Evolutionary conservation across 2,888 invertebrate genomes (phyloP).

Genomic region (Coenonympha arcania): DNA sequence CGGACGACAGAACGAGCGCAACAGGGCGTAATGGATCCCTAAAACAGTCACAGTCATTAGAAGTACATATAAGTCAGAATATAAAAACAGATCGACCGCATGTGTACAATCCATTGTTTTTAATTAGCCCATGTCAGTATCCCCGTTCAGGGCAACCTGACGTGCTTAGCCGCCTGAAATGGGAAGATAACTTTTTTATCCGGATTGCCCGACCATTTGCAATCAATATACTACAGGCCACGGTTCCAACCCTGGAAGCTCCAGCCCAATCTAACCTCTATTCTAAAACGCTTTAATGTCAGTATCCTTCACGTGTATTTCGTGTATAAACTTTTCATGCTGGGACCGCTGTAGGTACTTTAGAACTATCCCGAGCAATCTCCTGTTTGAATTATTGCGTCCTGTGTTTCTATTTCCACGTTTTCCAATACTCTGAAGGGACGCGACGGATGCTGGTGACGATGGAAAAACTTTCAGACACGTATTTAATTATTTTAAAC

Average conservation of each 20-base stretch:
- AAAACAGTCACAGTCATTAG: not conserved
- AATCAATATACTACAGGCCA: conserved; percentile 18
- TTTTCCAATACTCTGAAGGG: conserved; percentile 8
- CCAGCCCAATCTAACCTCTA: not conserved
- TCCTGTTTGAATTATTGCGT: conserved; percentile 24
- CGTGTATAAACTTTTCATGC: not conserved
- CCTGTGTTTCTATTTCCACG: conserved; percentile 15
- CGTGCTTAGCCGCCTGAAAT: conserved; percentile 7
- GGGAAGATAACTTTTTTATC: conserved; percentile 12
- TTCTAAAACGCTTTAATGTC: not conserved
- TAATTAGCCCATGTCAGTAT: conserved; percentile 5
- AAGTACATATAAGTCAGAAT: not conserved
- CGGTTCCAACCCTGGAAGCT: not conserved
- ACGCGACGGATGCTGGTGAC: not conserved
- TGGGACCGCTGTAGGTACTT: conserved; percentile 1
- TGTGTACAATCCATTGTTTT: conserved; percentile 4
- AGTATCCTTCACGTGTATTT: not conserved
- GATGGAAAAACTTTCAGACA: not conserved
- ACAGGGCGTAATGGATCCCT: too few species aligned
- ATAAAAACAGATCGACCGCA: not conserved
- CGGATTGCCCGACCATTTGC: conserved; percentile 5
- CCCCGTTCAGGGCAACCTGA: conserved; percentile 1
- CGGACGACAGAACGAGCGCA: too few species aligned
- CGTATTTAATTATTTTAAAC: too few species aligned
- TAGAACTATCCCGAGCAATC: conserved; percentile 29